Conservation (phyloP, 2,797 vertebrate genomes). For the Aplochiton taeniatus region DNA sequence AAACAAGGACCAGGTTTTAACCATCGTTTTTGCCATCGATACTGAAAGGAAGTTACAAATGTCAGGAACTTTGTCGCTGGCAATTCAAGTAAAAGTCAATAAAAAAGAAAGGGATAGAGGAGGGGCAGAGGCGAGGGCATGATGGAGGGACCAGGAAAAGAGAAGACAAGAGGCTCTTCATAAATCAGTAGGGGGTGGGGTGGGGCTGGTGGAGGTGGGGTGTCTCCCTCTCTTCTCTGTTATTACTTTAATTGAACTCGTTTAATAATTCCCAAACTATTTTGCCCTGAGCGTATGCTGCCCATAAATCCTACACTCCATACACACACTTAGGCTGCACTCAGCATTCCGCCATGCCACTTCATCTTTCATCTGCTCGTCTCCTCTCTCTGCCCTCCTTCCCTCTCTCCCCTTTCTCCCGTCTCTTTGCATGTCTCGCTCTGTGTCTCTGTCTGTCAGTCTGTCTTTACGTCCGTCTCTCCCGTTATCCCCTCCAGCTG, state of each 20-base stretch:
- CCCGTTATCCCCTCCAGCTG: background rate
- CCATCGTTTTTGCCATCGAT: too few relatives aligned
- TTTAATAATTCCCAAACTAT: constrained; percentile 81
- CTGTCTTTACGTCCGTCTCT: background rate
- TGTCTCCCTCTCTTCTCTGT: constrained; percentile 54
- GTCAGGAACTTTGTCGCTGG: too few relatives aligned
- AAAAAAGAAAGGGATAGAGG: too few relatives aligned
- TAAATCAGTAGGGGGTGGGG: constrained; percentile 36
- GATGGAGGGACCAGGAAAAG: too few relatives aligned
- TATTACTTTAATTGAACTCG: constrained; percentile 78
- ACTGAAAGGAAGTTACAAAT: too few relatives aligned
- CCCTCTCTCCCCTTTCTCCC: background rate
- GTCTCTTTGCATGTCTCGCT: background rate
- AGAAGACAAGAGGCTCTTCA: constrained; percentile 22
- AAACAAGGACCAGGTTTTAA: too few relatives aligned
- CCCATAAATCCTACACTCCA: constrained; percentile 74
- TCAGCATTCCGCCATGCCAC: constrained; percentile 75
- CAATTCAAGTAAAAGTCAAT: too few relatives aligned
- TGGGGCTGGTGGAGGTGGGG: constrained; percentile 34
- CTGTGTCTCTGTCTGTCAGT: background rate
- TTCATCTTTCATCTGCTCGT: constrained; percentile 73
- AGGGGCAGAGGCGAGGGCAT: too few relatives aligned
- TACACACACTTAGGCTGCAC: constrained; percentile 73
- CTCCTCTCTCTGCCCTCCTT: constrained; percentile 19
- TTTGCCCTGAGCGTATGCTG: constrained; percentile 69